These are phyloP conservation scores for Acanthisitta chloris DNA, from an alignment of 2,113 vertebrate genomes.

Conservation along the genomic window DNA sequence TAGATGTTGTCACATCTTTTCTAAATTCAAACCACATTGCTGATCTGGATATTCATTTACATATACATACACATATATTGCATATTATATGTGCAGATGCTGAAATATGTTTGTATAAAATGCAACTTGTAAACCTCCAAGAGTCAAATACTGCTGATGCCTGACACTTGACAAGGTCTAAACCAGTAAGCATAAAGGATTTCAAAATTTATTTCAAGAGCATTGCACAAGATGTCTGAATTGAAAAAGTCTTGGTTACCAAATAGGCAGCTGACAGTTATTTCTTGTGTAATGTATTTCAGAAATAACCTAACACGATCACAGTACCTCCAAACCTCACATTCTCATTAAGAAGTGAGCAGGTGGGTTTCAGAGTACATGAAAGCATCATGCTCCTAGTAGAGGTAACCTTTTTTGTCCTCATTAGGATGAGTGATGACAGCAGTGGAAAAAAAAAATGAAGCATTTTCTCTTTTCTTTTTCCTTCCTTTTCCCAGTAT, in stretches of 20 bases:
- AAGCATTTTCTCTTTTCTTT: conserved; percentile 48
- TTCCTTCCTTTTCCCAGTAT: conserved; percentile 30
- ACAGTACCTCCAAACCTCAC: conserved; percentile 55
- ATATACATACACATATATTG: neutral
- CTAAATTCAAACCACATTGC: neutral
- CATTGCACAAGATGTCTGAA: conserved; percentile 8
- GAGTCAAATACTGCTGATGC: neutral
- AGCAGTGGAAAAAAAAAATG: conserved; percentile 52
- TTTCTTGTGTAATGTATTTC: conserved; percentile 36
- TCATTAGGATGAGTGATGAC: conserved; percentile 69
- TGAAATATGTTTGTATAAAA: conserved; percentile 21
- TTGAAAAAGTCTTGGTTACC: conserved; percentile 17
- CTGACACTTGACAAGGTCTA: conserved; percentile 11
- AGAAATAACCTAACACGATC: conserved; percentile 58
- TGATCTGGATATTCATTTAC: conserved; percentile 3
- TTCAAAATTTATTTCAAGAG: conserved; percentile 17
- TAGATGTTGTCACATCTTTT: neutral
- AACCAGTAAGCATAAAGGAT: neutral
- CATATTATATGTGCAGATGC: neutral
- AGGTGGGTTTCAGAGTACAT: conserved; percentile 66
- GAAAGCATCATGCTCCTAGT: conserved; percentile 55
- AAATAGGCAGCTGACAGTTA: conserved; percentile 53
- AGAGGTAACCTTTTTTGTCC: conserved; percentile 68
- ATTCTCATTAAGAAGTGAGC: conserved; percentile 67
- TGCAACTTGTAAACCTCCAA: neutral